Evolutionary conservation across 1,140 invertebrate species (phyloP), one percentile per base, ranked within the genome.

Genomic region (Calliopsis andreniformis): DNA sequence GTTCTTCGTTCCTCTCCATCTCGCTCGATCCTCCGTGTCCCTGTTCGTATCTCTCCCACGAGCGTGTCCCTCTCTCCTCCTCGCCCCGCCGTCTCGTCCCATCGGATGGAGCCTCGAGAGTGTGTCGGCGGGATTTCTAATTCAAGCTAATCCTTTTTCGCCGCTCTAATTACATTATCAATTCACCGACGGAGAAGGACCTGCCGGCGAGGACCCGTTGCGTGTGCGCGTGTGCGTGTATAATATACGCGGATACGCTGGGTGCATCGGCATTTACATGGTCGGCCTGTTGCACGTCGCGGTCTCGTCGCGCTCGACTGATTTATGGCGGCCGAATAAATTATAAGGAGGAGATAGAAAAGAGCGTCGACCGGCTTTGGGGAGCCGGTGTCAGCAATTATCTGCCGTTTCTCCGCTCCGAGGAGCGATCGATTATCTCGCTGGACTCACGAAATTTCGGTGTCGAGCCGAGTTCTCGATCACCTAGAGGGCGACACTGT

Each of bases 91-190:
- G 12, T 35, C 53, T 20, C 35, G 6, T 16, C 14, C 32, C 47
- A 45, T 45, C 64, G 51, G 47, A 51, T 47, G 59, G 62, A 51
- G 43, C 5, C 49, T 5, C 49, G 45, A 61, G 62, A 63, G 35
- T 53, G 58, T 73, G 69, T 71, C 70, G 62, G 69, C 82, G 71
- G 79, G 87, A 89, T 89, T 89, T 89, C 88, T 86, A 89, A 89
- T 89, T 89, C 87, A 87, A 67, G 87, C 84, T 88, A 88, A 89
- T 89, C 86, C 88, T 88, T 88, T 88, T 86, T 84, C 87, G 84
- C 67, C 73, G 81, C 64, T 80, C 78, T 80, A 89, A 89, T 89
- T 89, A 88, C 88, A 87, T 88, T 88, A 87, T 89, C 86, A 87
- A 87, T 88, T 87, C 84, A 87, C 81, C 72, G 81, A 72, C 76